A percentile compares a stretch with the other conserved stretches of the same genome.
These are phyloP conservation scores for Apostichopus californicus DNA, from an alignment of 35 echinoderm and acorn worm genomes.

Conservation along the genomic window DNA sequence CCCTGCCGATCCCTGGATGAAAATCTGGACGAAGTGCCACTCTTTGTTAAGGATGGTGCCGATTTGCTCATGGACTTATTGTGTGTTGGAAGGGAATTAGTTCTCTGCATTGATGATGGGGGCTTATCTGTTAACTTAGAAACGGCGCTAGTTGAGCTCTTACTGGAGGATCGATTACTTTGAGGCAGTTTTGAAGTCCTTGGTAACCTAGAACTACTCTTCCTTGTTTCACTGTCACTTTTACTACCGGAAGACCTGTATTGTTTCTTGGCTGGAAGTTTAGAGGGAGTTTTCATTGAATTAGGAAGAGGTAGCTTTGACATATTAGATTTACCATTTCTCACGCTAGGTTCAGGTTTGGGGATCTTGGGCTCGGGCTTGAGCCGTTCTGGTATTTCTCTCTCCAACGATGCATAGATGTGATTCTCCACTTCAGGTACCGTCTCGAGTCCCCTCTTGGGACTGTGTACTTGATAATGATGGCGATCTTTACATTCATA, in stretches of 20 bases:
- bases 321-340: neutral
- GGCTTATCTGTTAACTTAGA: conserved; percentile 25
- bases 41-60: conserved; percentile 66
- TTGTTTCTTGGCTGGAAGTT: conserved; percentile 47
- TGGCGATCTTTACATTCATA: conserved; percentile 51
- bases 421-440: conserved; percentile 60
- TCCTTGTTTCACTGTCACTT: conserved; percentile 73
- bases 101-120: conserved; percentile 51
- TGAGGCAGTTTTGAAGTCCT: conserved; percentile 85
- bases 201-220: conserved; percentile 75
- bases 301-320: conserved; percentile 52
- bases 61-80: conserved; percentile 90
- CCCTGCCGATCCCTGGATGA: conserved; percentile 48
- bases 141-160: conserved; percentile 10
- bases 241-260: conserved; percentile 52
- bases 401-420: conserved; percentile 43
- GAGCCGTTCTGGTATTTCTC: conserved; percentile 18
- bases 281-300: conserved; percentile 44
- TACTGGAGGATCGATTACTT: conserved; percentile 9
- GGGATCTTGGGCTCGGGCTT: neutral
- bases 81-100: conserved; percentile 68
- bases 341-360: conserved; percentile 18
- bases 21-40: conserved; percentile 12
- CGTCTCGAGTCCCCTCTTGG: conserved; percentile 36
- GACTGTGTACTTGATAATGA: conserved; percentile 24